A percentile compares a stretch with the other conserved stretches of the same genome.
Evolutionary conservation across 92 coral and sea anemone genomes (phyloP).

Genomic region (Heliopora coerulea): DNA sequence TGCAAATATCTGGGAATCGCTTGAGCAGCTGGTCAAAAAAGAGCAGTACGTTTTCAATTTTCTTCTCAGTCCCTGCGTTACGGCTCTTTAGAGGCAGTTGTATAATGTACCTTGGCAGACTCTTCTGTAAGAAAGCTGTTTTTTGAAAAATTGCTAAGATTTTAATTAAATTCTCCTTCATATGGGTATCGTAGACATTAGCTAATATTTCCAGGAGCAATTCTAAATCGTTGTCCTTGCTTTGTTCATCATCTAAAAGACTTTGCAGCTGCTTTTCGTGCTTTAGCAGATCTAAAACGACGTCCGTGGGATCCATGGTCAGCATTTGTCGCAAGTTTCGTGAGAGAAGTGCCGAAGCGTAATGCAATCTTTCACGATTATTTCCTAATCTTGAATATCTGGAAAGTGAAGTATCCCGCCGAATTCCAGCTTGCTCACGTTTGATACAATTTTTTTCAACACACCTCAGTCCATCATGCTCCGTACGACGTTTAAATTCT

Average conservation of each 20-base stretch:
- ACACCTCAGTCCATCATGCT: no score
- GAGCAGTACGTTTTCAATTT: conserved; percentile 51
- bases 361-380: neutral
- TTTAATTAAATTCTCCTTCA: conserved; percentile 66
- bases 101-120: conserved; percentile 69
- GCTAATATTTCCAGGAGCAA: conserved; percentile 58
- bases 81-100: conserved; percentile 61
- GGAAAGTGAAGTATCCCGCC: neutral
- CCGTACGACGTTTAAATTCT: no score
- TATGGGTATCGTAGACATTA: conserved; percentile 63
- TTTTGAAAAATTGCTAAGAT: conserved; percentile 64
- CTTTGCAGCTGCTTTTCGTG: conserved; percentile 37
- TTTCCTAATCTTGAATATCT: neutral
- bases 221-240: conserved; percentile 66
- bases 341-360: conserved; percentile 22
- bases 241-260: conserved; percentile 38
- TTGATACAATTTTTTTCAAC: no score
- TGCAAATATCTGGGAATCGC: conserved; percentile 61
- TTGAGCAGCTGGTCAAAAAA: conserved; percentile 71
- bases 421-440: neutral
- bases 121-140: conserved; percentile 52
- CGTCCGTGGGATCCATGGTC: conserved; percentile 32
- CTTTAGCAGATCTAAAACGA: conserved; percentile 20
- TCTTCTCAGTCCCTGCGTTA: conserved; percentile 42
- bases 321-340: conserved; percentile 17